Percentiles rank a stretch among this genome's conserved stretches.
Conservation (phyloP, 2,113 vertebrate species). For the Isichthys henryi region DNA sequence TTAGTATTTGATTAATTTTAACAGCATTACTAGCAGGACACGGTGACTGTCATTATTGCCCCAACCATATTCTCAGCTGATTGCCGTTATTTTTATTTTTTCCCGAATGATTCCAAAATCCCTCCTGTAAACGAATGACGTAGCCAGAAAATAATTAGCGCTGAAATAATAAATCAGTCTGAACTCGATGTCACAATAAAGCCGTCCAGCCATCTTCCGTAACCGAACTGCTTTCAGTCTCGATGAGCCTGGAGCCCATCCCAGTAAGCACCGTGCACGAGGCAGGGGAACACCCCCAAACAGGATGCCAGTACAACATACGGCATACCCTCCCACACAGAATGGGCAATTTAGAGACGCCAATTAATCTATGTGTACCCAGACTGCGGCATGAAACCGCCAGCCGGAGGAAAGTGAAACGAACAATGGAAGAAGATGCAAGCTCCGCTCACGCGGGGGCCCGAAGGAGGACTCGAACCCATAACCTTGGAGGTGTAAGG, state of each 20-base stretch:
- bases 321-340: neutral
- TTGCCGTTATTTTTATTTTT: neutral
- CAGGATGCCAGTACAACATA: neutral
- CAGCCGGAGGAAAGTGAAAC: neutral
- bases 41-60: neutral
- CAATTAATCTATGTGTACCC: neutral
- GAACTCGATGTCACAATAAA: neutral
- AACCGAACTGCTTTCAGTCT: neutral
- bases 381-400: neutral
- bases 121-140: neutral
- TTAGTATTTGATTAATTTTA: neutral
- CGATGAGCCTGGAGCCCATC: neutral
- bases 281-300: neutral
- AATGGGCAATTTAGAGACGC: neutral
- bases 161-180: neutral
- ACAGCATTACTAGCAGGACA: neutral
- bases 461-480: neutral
- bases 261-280: neutral
- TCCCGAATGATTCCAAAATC: neutral
- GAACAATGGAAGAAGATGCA: neutral
- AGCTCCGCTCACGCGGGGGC: neutral
- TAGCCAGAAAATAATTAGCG: neutral
- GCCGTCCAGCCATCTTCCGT: neutral
- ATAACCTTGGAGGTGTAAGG: neutral
- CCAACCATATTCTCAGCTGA: neutral